Evolutionary conservation across 2,888 invertebrate species (phyloP), one percentile per base, ranked within the genome.

Genomic region (Zygothrica quintamaculata): DNA sequence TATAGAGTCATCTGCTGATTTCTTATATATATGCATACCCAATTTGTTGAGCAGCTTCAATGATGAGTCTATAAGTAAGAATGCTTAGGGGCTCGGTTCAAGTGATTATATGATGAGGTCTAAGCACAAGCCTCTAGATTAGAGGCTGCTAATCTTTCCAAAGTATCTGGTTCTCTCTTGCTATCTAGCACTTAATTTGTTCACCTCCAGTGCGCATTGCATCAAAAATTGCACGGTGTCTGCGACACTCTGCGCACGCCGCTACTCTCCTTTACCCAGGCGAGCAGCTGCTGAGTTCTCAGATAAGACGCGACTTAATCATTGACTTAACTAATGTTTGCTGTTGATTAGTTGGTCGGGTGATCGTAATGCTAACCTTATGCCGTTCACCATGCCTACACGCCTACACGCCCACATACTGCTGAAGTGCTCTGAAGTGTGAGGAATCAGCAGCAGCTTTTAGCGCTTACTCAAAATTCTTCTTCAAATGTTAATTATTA

Each of bases 291-390:
- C 18, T 22, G n/a, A n/a, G n/a, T 22, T 2, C 18, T 5, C 43
- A 72, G 71, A 57, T 72, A 67, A 71, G 68, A 15, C 9, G 18
- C 11, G 51, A 40, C 50, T 67, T 72, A 64, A 73, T 67, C 58
- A 36, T 13, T 29, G 52, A 44, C 64, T 64, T n/a, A 57, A 64
- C 39, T 39, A 26, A 7, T n/a, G 60, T 51, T 37, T 50, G 13
- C 37, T 53, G 73, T 48, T 73, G 73, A 73, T 71, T 64, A 71
- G 68, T 48, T 39, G 55, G 37, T 48, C 43, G 55, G 37, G 51
- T 68, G 44, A 43, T 65, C 74, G 59, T 73, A 68, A 68, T 29
- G 44, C 4, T 48, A 46, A 61, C 61, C 56, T 52, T 18, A 29
- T n/a, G 18, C 25, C 50, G n/a, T 31, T 3, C 12, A 11, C 13